Evolutionary conservation across 2,888 invertebrate genomes (phyloP), one percentile per base, ranked within the genome.

Genomic region (Drosophila histrio): DNA sequence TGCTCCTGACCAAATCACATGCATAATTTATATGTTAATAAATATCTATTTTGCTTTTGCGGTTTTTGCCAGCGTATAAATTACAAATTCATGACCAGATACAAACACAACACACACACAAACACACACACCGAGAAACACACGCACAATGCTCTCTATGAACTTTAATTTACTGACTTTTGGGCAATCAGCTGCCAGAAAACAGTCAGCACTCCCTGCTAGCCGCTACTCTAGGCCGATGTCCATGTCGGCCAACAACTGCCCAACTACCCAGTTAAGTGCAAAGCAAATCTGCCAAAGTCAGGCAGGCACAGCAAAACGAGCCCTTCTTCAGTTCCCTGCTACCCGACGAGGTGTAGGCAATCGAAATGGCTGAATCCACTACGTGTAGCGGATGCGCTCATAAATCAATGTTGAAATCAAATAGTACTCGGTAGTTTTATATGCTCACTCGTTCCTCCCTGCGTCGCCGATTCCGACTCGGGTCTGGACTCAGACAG

Each of bases 341-440:
- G 9, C 26, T 17, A 13, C 32, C 8, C 9, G 2, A 4, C 21
- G 59, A 64, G 60, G 59, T 59, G 46, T 52, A 36, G 65, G 54
- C 54, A 66, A 74, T 66, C 83, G 76, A 66, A 68, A 61, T 72
- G 61, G 54, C 44, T 59, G 78, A 57, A 57, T 44, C 53, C 62
- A 52, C 68, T 77, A 83, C 82, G 82, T 83, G 87, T 76, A 76
- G 79, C 82, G 87, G 82, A 83, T 87, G 85, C 65, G 88, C 81
- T 87, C 84, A 88, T 85, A 85, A 85, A 85, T 85, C 84, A 85
- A 88, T 87, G 84, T 73, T 80, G 87, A 73, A 85, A 85, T 88
- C 88, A 85, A 88, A 85, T 88, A 83, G 82, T 79, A 77, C 77
- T 73, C 77, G 38, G 72, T 77, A 77, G 79, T 83, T 83, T 63